These are phyloP conservation scores for Marmota flaviventris DNA, from an alignment of 2,113 vertebrate species.

Conservation along the genomic window DNA sequence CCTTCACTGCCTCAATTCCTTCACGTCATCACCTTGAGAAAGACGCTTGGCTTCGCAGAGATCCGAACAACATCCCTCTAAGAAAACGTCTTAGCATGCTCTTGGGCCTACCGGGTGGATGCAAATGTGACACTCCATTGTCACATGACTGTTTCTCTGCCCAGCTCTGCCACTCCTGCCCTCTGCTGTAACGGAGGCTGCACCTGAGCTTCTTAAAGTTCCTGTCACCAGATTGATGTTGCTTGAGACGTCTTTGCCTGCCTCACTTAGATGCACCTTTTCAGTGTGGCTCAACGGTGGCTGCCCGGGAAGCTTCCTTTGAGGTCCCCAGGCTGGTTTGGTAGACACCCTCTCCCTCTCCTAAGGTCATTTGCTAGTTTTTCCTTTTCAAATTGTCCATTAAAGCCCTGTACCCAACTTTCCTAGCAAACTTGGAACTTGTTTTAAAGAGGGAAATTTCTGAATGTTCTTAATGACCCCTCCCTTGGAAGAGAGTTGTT, in stretches of 20 bases:
- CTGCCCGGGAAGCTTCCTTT: neutral
- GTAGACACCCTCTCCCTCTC: neutral
- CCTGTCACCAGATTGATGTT: neutral
- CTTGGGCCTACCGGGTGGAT: rapidly evolving
- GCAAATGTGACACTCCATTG: neutral
- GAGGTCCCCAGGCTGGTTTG: too few relatives aligned
- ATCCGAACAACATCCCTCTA: neutral
- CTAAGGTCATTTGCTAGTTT: neutral
- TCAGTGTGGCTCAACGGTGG: neutral
- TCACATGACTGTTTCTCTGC: rapidly evolving
- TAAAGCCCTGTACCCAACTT: neutral
- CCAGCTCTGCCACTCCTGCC: too few relatives aligned
- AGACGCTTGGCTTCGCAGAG: neutral
- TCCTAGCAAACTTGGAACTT: neutral
- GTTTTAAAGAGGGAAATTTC: neutral
- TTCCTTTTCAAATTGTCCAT: neutral
- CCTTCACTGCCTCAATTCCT: neutral
- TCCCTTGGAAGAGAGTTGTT: neutral
- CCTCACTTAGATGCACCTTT: too few relatives aligned
- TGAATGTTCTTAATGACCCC: neutral
- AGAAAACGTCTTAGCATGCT: too few relatives aligned
- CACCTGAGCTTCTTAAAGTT: neutral
- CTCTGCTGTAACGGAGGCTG: neutral
- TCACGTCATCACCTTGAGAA: neutral
- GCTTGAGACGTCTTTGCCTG: neutral